phyloP scores from a whole-genome alignment of 2,113 vertebrate genomes.

The Axis porcinus region DNA sequence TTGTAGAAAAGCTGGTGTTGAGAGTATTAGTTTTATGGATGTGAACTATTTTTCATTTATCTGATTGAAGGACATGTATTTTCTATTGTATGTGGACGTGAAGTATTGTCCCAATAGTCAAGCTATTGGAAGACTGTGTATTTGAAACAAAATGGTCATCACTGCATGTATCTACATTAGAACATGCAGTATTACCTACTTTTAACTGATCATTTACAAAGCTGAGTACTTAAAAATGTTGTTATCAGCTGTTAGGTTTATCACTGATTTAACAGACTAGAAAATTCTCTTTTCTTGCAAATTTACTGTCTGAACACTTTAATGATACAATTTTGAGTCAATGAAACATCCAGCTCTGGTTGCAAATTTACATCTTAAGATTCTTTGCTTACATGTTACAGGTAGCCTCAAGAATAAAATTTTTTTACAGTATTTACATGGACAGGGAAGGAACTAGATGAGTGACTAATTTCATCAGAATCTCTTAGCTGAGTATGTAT shows the following conservation, averaged over 20 bases:
- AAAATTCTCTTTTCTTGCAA: not conserved
- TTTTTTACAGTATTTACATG: not conserved
- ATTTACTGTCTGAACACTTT: not conserved
- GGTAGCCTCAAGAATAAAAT: not conserved
- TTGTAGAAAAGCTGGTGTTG: not conserved
- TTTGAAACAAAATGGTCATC: conserved; percentile 10
- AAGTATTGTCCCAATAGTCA: not conserved
- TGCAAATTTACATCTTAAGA: not conserved
- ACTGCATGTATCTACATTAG: not conserved
- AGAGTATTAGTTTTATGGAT: conserved; percentile 14
- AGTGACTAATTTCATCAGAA: not conserved
- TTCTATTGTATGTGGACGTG: not conserved
- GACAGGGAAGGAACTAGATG: not conserved
- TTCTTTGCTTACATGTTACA: not conserved
- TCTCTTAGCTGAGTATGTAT: not conserved
- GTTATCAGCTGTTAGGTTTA: not conserved
- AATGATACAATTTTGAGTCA: not conserved
- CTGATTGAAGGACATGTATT: conserved; percentile 8
- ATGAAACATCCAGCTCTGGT: not conserved
- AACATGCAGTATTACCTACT: conserved; percentile 24
- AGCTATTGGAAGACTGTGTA: not conserved
- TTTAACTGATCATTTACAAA: not conserved
- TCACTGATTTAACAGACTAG: not conserved
- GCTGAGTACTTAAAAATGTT: not conserved
- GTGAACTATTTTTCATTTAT: not conserved